Base-by-base conservation (phyloP, 2,888 invertebrate genomes). In the Octonoba sinensis region DNA sequence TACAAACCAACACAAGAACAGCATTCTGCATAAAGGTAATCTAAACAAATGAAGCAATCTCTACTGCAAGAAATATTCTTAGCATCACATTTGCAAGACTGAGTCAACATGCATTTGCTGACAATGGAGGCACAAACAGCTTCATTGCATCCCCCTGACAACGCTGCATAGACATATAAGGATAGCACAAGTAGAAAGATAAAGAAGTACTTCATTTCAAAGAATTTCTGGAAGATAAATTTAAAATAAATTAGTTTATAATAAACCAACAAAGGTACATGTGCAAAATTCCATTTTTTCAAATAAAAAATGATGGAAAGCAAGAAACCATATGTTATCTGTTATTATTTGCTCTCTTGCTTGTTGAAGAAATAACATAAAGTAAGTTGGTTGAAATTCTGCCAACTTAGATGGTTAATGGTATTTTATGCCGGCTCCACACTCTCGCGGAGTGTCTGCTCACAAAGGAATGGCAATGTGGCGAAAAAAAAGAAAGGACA, bases 1-100 rank as follows among this genome's bases (percentile, higher is more conserved):
- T 49, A 90, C 95, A 93, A 90, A 97, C 98, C 97, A 86, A 98
- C 96, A 91, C 97, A 98, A 73, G 96, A 96, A 88, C 98, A 98
- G 89, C 98, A 98, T 89, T 97, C 96, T 85, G 93, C 93, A 89
- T 96, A 97, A 69, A 96, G 91, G 87, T 93, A 93, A 85, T 93
- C 94, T 78, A 98, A 91, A 87, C 98, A 98, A 87, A 92, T 93
- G 86, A 93, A 94, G 87, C 98, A 98, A 88, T 97, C 96, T 87
- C 94, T 94, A 90, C 96, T 97, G 88, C 97, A 97, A n/a, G 95
- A 93, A 88, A 96, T 96, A 88, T 95, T 93, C 84, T 87, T 87
- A 86, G 96, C 90, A 88, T 97, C 96, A 67, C 98, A 98, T 89
- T 96, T 96, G 90, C 98, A 98, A 69, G 96, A 95, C 88, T 96